Evolutionary conservation across 1,140 invertebrate species (phyloP), one percentile per base, ranked within the genome.

Genomic region (Catajapyx aquilonaris): DNA sequence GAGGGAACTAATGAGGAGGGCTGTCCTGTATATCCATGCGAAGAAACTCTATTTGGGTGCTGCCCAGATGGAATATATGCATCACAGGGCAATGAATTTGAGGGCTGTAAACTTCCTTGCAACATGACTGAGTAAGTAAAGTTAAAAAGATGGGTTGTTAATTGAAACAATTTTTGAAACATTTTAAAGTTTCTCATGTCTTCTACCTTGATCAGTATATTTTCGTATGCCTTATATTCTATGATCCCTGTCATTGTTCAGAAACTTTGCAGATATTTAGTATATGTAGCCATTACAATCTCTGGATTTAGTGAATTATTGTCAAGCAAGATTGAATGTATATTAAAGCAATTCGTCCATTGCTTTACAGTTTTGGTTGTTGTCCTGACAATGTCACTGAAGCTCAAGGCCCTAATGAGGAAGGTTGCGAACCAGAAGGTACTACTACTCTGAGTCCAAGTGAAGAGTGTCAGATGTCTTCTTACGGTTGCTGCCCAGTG

Each of bases 41-140:
- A 69, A 1, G 72, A 76, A 47, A 79, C 77, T 1, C 58, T 86
- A 15, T 85, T 78, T 45, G 80, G 80, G 2, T 93, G 86, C 51
- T 91, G 86, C 51, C 69, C 73, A 22, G 85, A 91, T 56, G 73
- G 74, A 22, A 62, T 69, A 39, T 83, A 76, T 4, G 58, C 69
- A 10, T 74, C 87, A 0, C 65, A 73, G 48, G 87, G 85, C 9
- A 81, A 84, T 46, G 72, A 86, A 41, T 60, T 71, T 39, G 76
- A 84, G 52, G 85, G 81, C 19, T 91, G 85, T 51, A 76, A 71
- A 33, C n/a, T n/a, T n/a, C n/a, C n/a, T n/a, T n/a, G n/a, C n/a
- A n/a, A n/a, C n/a, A n/a, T n/a, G n/a, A n/a, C n/a, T n/a, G n/a
- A n/a, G n/a, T n/a, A n/a, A n/a, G n/a, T n/a, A n/a, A n/a, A n/a